A percentile compares a stretch with the other conserved stretches of the same genome.
phyloP scores from a whole-genome alignment of 35 echinoderm and acorn worm genomes.

The Heliocidaris tuberculata region DNA sequence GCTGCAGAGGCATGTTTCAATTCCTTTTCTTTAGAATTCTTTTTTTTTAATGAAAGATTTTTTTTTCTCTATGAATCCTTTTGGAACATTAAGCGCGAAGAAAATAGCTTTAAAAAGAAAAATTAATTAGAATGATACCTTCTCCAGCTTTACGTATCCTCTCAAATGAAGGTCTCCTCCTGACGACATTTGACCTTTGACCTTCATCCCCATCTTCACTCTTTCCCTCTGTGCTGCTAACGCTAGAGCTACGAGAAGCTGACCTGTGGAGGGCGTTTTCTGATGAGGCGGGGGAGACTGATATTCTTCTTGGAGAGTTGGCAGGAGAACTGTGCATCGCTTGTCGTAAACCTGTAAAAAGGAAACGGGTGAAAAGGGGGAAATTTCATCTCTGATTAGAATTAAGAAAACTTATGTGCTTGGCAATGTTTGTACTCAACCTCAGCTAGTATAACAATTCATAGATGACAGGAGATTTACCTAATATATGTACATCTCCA shows the following conservation, averaged over 20 bases:
- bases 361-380: background rate
- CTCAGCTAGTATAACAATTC: background rate
- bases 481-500: background rate
- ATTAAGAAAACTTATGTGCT: background rate
- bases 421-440: background rate
- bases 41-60: background rate
- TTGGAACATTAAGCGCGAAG: background rate
- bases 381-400: background rate
- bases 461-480: background rate
- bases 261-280: constrained; percentile 67
- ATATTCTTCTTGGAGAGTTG: constrained; percentile 67
- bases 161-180: constrained; percentile 84
- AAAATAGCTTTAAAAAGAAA: background rate
- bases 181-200: constrained; percentile 60
- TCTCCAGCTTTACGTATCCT: constrained; percentile 67
- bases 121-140: background rate
- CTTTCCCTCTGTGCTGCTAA: constrained; percentile 66
- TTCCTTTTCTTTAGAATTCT: too few species aligned
- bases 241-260: constrained; percentile 64
- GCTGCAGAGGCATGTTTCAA: too few species aligned
- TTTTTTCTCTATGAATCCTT: background rate
- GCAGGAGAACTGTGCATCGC: constrained; percentile 73
- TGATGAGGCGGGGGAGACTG: constrained; percentile 67
- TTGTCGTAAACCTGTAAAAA: constrained; percentile 75
- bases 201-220: constrained; percentile 62